Conservation (phyloP, 2,113 vertebrate genomes). For the Colaptes auratus region DNA sequence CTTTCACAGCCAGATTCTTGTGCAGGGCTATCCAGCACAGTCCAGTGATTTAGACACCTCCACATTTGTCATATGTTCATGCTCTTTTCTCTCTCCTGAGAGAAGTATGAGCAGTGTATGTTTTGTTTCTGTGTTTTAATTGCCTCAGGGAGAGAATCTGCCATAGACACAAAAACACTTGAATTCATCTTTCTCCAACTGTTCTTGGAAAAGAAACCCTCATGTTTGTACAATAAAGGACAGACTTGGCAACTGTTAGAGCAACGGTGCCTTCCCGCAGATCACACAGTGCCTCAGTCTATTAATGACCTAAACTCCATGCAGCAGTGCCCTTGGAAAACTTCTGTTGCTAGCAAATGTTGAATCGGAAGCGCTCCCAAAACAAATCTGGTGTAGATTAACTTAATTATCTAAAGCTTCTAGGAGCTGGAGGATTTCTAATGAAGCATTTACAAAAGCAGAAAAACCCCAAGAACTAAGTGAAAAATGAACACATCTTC, state of each 20-base stretch:
- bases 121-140: constrained; percentile 36
- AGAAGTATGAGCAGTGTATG: background rate
- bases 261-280: constrained; percentile 19
- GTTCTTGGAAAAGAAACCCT: constrained; percentile 46
- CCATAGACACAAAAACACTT: constrained; percentile 6
- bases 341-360: constrained; percentile 68
- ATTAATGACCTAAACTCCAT: constrained; percentile 46
- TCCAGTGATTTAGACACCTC: background rate
- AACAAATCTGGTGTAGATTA: constrained; percentile 67
- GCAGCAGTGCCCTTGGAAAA: constrained; percentile 67
- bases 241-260: constrained; percentile 22
- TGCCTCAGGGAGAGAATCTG: constrained; percentile 51
- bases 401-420: constrained; percentile 56
- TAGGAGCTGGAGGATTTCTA: constrained; percentile 33
- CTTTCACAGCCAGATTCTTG: background rate
- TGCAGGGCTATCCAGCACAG: background rate
- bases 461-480: background rate
- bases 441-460: background rate
- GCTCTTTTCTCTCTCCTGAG: background rate
- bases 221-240: constrained; percentile 25
- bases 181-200: constrained; percentile 55
- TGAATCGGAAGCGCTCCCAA: constrained; percentile 54
- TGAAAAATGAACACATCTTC: background rate
- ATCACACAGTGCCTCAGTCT: constrained; percentile 44
- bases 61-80: background rate